Evolutionary conservation across 2,888 invertebrate species (phyloP).

Genomic region (Pyrochroa serraticornis): DNA sequence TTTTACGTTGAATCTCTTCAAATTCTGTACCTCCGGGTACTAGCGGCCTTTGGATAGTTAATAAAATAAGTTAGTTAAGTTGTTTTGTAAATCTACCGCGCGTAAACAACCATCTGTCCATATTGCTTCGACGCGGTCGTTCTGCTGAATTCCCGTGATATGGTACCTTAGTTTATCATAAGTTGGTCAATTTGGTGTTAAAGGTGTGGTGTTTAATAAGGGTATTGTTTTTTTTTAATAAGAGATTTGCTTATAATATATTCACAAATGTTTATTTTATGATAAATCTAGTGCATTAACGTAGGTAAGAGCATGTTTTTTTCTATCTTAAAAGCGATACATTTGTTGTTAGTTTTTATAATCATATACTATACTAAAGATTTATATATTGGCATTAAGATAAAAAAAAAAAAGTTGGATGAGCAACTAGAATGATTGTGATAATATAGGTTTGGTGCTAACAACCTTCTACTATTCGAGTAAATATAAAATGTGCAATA

Average conservation of each 20-base stretch:
- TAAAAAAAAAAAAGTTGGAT: conserved; percentile 24
- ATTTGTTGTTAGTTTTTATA: conserved; percentile 55
- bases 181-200: conserved; percentile 51
- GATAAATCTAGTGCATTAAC: conserved; percentile 36
- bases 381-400: conserved; percentile 49
- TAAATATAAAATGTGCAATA: conserved; percentile 55
- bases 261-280: conserved; percentile 38
- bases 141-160: conserved; percentile 44
- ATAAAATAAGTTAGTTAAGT: conserved; percentile 32
- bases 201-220: conserved; percentile 48
- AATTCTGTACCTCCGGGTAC: conserved; percentile 41
- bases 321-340: conserved; percentile 32
- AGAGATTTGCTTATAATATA: conserved; percentile 42
- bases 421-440: conserved; percentile 54
- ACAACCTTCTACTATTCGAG: conserved; percentile 50
- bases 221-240: conserved; percentile 43
- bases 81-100: conserved; percentile 6
- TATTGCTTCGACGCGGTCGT: conserved; percentile 19
- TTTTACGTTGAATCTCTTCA: conserved; percentile 42
- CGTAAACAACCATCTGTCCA: conserved; percentile 19
- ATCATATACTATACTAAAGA: conserved; percentile 50
- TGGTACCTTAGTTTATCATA: conserved; percentile 48
- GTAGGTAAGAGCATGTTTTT: conserved; percentile 38
- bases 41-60: conserved; percentile 52
- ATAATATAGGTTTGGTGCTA: conserved; percentile 59